A percentile compares a stretch with the other conserved stretches of the same genome.
Conservation (phyloP, 2,113 vertebrate genomes). For the Chaetodon trifascialis region DNA sequence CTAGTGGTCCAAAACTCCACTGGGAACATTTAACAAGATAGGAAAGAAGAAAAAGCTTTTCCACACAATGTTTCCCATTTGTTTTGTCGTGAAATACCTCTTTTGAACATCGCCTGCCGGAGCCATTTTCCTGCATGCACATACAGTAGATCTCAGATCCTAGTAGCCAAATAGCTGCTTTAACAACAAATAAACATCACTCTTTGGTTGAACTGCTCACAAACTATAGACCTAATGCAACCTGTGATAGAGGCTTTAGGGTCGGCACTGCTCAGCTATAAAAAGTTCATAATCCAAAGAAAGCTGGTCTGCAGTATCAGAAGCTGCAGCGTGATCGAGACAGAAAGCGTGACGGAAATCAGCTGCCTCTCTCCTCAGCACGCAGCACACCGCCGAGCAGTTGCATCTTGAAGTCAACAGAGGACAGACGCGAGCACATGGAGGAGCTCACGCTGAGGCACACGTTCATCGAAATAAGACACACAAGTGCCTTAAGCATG, state of each 20-base stretch:
- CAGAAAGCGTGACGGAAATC: background rate
- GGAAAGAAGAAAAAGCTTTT: background rate
- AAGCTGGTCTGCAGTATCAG: background rate
- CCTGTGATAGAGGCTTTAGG: background rate
- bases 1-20: background rate
- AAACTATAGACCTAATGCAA: background rate
- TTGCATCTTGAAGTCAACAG: slow-evolving; percentile 30
- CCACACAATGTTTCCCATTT: no score
- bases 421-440: slow-evolving; percentile 31
- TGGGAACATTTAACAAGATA: background rate
- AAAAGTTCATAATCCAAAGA: background rate
- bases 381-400: background rate
- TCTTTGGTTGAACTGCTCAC: background rate
- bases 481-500: slow-evolving; percentile 46
- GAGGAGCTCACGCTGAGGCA: slow-evolving; percentile 23
- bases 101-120: background rate
- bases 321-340: background rate
- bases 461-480: slow-evolving; percentile 54
- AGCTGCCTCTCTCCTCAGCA: background rate
- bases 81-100: no score
- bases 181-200: background rate
- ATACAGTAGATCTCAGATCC: background rate
- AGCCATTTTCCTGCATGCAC: background rate
- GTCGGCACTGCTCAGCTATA: background rate
- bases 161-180: background rate